A percentile compares a stretch with the other conserved stretches of the same genome.
Conservation (phyloP, 2,113 vertebrate species). For the Hippocampus abdominalis region DNA sequence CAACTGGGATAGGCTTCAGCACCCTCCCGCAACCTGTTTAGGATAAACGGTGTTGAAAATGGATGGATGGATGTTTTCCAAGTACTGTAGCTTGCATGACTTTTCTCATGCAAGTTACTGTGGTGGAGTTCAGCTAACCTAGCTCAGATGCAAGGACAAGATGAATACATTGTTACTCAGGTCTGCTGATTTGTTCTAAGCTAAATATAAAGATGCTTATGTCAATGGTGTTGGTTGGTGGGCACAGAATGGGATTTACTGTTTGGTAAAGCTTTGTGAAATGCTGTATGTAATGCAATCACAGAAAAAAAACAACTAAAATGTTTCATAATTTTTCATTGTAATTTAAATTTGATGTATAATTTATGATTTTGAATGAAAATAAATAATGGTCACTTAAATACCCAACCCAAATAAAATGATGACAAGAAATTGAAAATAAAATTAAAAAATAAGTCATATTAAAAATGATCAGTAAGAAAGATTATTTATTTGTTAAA, state of each 20-base stretch:
- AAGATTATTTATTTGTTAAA: neutral
- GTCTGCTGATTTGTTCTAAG: conserved; percentile 2
- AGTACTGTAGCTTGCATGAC: neutral
- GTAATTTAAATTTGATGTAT: neutral
- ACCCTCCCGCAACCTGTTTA: no score
- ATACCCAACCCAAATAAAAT: no score
- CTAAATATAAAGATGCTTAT: conserved; percentile 37
- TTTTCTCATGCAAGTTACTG: conserved; percentile 1
- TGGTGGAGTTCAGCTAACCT: neutral
- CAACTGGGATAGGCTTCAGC: no score
- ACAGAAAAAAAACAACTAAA: neutral
- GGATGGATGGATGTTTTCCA: neutral
- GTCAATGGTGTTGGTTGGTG: conserved; percentile 13
- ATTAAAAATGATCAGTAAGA: neutral
- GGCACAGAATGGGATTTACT: conserved; percentile 21
- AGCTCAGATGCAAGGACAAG: neutral
- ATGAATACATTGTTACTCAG: neutral
- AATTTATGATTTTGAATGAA: neutral
- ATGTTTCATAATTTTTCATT: neutral
- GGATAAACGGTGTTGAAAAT: no score
- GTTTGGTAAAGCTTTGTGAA: neutral
- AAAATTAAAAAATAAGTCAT: neutral
- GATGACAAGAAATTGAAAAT: neutral
- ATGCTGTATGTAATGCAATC: neutral
- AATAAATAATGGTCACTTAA: neutral